Base-by-base conservation (phyloP, 2,888 invertebrate genomes). In the Drosophila pseudotalamancana region DNA sequence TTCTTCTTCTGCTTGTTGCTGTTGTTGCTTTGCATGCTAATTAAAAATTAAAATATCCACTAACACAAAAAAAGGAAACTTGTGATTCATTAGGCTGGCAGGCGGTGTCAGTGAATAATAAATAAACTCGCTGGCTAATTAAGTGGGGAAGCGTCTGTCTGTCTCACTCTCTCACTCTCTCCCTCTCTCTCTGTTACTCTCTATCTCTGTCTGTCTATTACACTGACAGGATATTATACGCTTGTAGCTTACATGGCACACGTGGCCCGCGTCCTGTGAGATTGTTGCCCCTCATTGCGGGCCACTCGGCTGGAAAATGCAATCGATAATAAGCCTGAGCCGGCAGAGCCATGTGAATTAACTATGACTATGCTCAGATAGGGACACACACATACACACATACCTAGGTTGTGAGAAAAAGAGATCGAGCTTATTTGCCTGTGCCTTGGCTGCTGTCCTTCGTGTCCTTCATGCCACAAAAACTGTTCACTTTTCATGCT, bases 31-130 rank as follows among this genome's bases (percentile, higher is more conserved):
- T 83, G 83, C 76, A 76, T 85, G 68, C 78, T 80, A 86, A 83
- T 83, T 86, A 83, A 83, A 83, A 83, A 83, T 83, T 83, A 83
- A 83, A 83, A 83, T 83, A 83, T 86, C 76, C 69, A 80, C 77
- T 77, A 80, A 80, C 60, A 64, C 69, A 70, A 64, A 53, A 66
- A 57, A 55, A 60, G 65, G 60, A 25, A 73, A 60, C 69, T 65
- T 81, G 86, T 83, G 86, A 83, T 86, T 83, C 86, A 86, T 86
- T 83, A 86, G 77, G 73, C 86, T 70, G 66, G 60, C 66, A 77
- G 84, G 78, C 78, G 73, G 54, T 77, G 81, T 70, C 75, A 61
- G 86, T 86, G 78, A 83, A 83, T 83, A 86, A 83, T 83, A 83
- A 86, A 83, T 83, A 83, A 80, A 74, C 81, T 76, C 63, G 68